Evolutionary conservation across 2,888 invertebrate species (phyloP), one percentile per base, ranked within the genome.

Genomic region (Trimorus sp.): DNA sequence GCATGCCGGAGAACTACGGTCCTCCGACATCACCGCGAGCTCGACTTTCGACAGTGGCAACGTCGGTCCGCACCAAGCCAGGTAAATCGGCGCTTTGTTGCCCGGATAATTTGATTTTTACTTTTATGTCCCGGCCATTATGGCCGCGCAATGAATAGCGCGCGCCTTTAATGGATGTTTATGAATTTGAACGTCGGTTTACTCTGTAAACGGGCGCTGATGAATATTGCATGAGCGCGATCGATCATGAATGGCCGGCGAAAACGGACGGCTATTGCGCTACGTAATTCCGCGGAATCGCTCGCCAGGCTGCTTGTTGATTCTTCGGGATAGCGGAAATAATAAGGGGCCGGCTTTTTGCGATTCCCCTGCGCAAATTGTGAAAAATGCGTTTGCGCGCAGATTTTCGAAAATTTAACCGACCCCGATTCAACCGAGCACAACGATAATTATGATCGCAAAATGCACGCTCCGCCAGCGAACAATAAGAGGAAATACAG

Each of bases 61-160:
- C 86, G 95, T 95, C 69, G 95, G 95, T 75, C 94, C 95, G 40
- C 93, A 93, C 85, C 93, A 94, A 87, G 94, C 94, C 85, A 93
- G 95, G 95, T 95, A 90, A 93, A 49, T 49, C 38, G 38, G 51
- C 38, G 53, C 54, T 70, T 77, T 70, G 42, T 70, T 65, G 36
- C 7, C 7, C 9, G 38, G 45, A 40, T 70, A 77, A 77, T 77
- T 77, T 70, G 51, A 77, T 77, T 77, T 77, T 80, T 71, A 71
- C 48, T 74, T 74, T 74, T 62, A 58, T 70, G 45, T 42, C 42
- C 54, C 26, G 26, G 4, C 26, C 71, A 54, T 77, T 63, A 77
- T 77, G 58, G 58, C 26, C 65, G 49, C 8, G 49, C 63, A 58
- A 63, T 77, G 70, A 77, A 77, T 70, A 40, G 58, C 59, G 45